These are phyloP conservation scores for Falco naumanni DNA, from an alignment of 2,797 vertebrate genomes.

Conservation along the genomic window DNA sequence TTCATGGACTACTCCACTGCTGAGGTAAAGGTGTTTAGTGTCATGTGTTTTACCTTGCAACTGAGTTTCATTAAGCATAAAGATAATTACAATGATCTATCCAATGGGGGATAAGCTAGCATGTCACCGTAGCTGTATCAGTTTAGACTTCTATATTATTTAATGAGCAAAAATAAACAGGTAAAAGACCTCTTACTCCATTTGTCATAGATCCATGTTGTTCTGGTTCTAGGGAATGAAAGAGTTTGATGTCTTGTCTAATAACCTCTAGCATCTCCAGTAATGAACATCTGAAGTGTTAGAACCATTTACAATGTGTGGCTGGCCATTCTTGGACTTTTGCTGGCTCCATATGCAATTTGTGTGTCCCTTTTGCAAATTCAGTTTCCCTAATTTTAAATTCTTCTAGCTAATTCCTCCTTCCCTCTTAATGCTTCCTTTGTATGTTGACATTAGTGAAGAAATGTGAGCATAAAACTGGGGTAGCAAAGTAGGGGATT, in stretches of 20 bases:
- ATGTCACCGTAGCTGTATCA: background rate
- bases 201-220: background rate
- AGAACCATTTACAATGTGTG: background rate
- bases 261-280: background rate
- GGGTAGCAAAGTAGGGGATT: background rate
- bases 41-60: background rate
- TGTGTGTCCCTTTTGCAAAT: background rate
- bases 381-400: background rate
- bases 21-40: background rate
- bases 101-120: background rate
- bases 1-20: accelerated
- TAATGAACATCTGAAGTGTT: background rate
- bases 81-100: background rate
- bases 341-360: background rate
- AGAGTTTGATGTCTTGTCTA: background rate
- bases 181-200: background rate
- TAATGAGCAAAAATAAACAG: background rate
- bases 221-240: background rate
- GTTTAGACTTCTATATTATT: background rate
- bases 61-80: background rate
- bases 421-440: background rate
- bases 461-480: background rate
- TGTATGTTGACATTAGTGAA: background rate
- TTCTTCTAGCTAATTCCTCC: background rate
- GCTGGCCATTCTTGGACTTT: background rate